Percentiles rank a stretch among this genome's conserved stretches.
phyloP scores from a whole-genome alignment of 1,140 invertebrate genomes.

The Pseudomyrmex pallidus region DNA sequence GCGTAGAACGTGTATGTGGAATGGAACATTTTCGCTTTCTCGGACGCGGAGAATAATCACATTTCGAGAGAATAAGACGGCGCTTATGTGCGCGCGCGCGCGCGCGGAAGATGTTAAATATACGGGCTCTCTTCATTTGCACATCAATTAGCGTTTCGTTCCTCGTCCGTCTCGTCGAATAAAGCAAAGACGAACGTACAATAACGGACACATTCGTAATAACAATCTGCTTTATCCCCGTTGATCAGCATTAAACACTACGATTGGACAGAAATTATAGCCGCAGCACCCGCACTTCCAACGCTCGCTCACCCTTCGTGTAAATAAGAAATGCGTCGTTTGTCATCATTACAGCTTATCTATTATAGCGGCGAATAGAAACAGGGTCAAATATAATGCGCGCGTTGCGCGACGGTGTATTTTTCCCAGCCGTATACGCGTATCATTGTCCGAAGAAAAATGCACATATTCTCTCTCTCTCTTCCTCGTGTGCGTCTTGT shows the following conservation, averaged over 20 bases:
- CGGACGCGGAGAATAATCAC: no score
- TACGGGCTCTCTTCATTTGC: constrained; percentile 75
- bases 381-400: constrained; percentile 42
- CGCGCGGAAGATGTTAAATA: neutral
- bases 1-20: neutral
- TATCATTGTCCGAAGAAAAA: constrained; percentile 17
- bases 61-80: constrained; percentile 9
- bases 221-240: constrained; percentile 67
- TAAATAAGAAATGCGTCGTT: constrained; percentile 57
- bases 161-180: constrained; percentile 63
- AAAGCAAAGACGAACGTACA: constrained; percentile 60
- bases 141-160: constrained; percentile 79
- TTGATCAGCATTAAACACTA: constrained; percentile 65
- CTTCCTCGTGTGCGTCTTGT: neutral
- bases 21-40: no score
- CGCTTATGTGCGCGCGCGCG: neutral
- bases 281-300: constrained; percentile 70
- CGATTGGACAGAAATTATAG: constrained; percentile 74
- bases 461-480: neutral
- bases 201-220: constrained; percentile 62
- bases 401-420: constrained; percentile 7
- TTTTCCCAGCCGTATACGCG: constrained; percentile 28
- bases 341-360: constrained; percentile 58
- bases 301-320: neutral
- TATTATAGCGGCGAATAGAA: constrained; percentile 54